phyloP scores from a whole-genome alignment of 2,888 invertebrate genomes.

The Formica aserva region DNA sequence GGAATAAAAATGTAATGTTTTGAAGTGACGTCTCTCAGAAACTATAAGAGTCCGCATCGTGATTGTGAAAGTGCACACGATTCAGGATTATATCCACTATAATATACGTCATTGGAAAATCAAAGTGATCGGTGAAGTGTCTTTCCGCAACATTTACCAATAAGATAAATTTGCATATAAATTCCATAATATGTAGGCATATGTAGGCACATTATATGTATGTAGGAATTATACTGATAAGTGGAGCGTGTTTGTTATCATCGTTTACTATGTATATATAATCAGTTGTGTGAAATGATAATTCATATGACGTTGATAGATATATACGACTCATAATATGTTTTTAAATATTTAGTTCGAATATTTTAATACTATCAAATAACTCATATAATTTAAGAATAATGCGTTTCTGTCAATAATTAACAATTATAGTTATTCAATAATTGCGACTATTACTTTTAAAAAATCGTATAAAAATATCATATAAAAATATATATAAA shows the following conservation, averaged over 20 bases:
- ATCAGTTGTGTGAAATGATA: neutral
- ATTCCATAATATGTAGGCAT: too few species aligned
- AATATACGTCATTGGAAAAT: neutral
- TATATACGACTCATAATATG: neutral
- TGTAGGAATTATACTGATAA: neutral
- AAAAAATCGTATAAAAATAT: neutral
- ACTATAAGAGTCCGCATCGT: neutral
- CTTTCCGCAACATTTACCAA: neutral
- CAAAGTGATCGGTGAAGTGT: neutral
- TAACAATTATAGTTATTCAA: neutral
- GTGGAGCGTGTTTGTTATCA: neutral
- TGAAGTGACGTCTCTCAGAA: neutral
- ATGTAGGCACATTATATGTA: too few species aligned
- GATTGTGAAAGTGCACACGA: neutral
- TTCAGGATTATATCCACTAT: neutral
- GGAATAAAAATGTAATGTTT: neutral
- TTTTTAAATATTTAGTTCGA: neutral
- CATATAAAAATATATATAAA: neutral
- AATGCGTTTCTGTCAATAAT: neutral
- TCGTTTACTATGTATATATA: neutral
- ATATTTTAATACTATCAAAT: neutral
- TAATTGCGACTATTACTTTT: neutral
- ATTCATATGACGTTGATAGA: neutral
- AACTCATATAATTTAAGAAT: neutral
- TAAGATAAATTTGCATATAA: too few species aligned